These are phyloP conservation scores for Drosophila helvetica DNA, from an alignment of 2,888 invertebrate species.

Conservation along the genomic window DNA sequence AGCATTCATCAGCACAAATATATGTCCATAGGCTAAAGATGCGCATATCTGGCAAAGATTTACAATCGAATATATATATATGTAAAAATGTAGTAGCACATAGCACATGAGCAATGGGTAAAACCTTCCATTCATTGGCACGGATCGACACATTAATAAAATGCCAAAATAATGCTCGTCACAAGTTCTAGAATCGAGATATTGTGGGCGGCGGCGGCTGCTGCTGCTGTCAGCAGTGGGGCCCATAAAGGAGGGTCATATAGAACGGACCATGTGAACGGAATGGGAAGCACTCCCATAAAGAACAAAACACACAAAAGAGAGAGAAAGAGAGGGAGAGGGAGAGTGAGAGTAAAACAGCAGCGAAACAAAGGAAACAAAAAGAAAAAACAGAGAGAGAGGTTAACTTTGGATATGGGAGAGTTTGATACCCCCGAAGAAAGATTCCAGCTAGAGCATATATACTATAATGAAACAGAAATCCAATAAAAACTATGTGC, in stretches of 20 bases:
- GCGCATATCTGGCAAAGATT: neutral
- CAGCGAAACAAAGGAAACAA: slow-evolving; percentile 32
- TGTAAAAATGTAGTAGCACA: too few species aligned
- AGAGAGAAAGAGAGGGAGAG: neutral
- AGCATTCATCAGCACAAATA: neutral
- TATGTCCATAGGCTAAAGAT: neutral
- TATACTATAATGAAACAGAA: too few species aligned
- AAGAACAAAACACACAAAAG: slow-evolving; percentile 15
- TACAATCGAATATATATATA: neutral
- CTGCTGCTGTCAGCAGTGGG: slow-evolving; percentile 30
- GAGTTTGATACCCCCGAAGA: neutral
- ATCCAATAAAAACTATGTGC: too few species aligned
- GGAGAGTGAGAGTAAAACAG: slow-evolving; percentile 6
- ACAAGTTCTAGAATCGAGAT: slow-evolving; percentile 45
- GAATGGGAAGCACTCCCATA: slow-evolving; percentile 25
- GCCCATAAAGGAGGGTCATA: slow-evolving; percentile 34
- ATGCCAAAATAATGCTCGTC: slow-evolving; percentile 41
- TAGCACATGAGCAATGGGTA: slow-evolving; percentile 36
- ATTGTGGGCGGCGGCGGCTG: slow-evolving; percentile 26
- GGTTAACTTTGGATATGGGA: neutral
- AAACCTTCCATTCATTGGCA: slow-evolving; percentile 16
- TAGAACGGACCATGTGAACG: slow-evolving; percentile 8
- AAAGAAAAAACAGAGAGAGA: neutral
- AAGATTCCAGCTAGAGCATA: too few species aligned
- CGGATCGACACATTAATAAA: slow-evolving; percentile 46